phyloP scores from a whole-genome alignment of 64 coral and sea anemone genomes.

The Acropora yongei region DNA sequence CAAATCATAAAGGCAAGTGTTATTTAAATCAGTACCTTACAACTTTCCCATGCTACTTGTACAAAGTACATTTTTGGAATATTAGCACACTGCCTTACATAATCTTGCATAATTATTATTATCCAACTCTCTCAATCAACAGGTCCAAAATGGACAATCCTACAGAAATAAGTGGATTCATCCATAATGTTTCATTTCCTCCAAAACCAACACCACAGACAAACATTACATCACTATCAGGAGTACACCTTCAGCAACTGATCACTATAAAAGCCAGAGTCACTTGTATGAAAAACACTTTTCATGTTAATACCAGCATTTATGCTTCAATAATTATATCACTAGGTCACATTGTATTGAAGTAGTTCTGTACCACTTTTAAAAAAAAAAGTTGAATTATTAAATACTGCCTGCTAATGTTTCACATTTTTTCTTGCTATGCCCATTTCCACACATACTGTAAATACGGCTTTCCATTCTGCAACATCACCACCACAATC shows the following conservation, averaged over 20 bases:
- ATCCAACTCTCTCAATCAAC: slow-evolving; percentile 19
- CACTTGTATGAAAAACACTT: slow-evolving; percentile 13
- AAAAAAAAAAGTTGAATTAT: neutral
- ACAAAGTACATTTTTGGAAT: neutral
- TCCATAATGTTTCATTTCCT: slow-evolving; percentile 22
- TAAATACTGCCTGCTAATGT: neutral
- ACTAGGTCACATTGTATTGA: neutral
- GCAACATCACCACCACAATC: neutral
- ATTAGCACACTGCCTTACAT: neutral
- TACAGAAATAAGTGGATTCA: slow-evolving; percentile 43
- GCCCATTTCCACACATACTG: neutral
- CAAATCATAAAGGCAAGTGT: neutral
- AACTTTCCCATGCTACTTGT: too few species aligned
- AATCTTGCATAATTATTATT: neutral
- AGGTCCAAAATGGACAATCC: slow-evolving; percentile 58
- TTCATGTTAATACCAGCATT: neutral
- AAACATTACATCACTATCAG: slow-evolving; percentile 53
- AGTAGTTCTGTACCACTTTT: slow-evolving; percentile 17
- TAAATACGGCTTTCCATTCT: neutral
- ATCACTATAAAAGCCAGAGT: slow-evolving; percentile 51
- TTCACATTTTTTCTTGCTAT: neutral
- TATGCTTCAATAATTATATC: slow-evolving; percentile 3
- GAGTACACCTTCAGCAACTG: slow-evolving; percentile 63
- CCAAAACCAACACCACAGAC: slow-evolving; percentile 49
- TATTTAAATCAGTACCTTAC: too few species aligned